Percentiles rank a stretch among this genome's conserved stretches.
Evolutionary conservation across 2,797 vertebrate genomes (phyloP).

Genomic region (Pitangus sulphuratus): DNA sequence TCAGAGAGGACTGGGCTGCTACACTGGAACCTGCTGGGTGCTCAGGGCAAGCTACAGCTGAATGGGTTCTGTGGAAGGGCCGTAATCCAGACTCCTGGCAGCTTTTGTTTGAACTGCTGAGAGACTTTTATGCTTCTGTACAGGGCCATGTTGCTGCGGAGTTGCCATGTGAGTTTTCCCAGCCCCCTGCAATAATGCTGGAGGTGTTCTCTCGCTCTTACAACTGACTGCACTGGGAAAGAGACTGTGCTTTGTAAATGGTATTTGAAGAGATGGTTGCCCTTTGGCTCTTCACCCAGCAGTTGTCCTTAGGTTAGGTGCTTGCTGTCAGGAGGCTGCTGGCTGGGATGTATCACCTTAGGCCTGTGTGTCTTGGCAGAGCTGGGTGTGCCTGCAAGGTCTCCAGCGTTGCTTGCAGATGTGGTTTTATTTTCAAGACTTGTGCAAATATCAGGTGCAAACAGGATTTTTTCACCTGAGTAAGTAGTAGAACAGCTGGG

Average conservation of each 20-base stretch:
- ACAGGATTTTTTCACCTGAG: fast-evolving
- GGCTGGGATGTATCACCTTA: not conserved
- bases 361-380: not conserved
- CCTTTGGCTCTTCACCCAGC: not conserved
- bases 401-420: not conserved
- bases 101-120: not conserved
- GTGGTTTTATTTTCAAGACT: not conserved
- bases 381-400: not conserved
- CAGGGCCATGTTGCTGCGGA: not conserved
- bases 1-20: not conserved
- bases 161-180: not conserved
- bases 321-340: not conserved
- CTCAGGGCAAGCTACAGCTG: not conserved
- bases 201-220: not conserved
- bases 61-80: not conserved
- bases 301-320: not conserved
- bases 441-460: fast-evolving
- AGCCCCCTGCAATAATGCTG: not conserved
- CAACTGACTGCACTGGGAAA: not conserved
- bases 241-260: not conserved
- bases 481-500: not conserved
- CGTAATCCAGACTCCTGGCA: not conserved
- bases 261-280: not conserved
- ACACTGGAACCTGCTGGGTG: not conserved
- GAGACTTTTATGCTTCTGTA: not conserved